These are phyloP conservation scores for Gnathonemus longibarbis DNA, from an alignment of 2,113 vertebrate species.

Conservation along the genomic window DNA sequence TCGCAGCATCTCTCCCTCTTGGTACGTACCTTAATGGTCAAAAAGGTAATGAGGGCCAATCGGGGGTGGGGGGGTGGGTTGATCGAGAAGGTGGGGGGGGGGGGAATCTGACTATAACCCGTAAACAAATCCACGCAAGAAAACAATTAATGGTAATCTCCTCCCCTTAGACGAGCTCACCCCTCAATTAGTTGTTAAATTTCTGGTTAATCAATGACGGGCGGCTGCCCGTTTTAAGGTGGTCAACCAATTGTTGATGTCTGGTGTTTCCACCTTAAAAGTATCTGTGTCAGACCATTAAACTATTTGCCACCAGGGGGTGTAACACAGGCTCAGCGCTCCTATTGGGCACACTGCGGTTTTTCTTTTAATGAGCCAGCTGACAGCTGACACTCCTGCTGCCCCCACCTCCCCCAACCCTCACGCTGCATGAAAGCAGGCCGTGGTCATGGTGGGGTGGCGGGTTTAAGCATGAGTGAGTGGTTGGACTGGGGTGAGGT, in stretches of 20 bases:
- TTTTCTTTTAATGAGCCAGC: neutral
- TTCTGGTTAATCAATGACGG: neutral
- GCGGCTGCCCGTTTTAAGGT: neutral
- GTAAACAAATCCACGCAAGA: neutral
- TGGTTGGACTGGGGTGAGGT: neutral
- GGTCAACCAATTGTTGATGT: neutral
- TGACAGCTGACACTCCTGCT: neutral
- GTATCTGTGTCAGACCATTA: neutral
- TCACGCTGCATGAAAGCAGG: neutral
- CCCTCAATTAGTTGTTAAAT: neutral
- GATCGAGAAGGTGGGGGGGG: too few species aligned
- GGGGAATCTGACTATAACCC: neutral
- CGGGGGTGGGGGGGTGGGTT: too few species aligned
- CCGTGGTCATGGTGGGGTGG: neutral
- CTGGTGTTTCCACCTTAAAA: neutral
- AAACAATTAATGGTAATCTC: neutral
- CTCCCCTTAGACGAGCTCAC: neutral
- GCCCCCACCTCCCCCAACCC: neutral
- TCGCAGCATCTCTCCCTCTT: neutral
- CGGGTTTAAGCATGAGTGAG: neutral
- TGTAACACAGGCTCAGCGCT: neutral
- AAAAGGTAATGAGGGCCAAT: neutral
- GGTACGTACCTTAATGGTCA: neutral
- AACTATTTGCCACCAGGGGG: neutral
- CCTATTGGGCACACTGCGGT: neutral